Evolutionary conservation across 2,113 vertebrate genomes (phyloP), one percentile per base, ranked within the genome.

Genomic region (Marmota monax): DNA sequence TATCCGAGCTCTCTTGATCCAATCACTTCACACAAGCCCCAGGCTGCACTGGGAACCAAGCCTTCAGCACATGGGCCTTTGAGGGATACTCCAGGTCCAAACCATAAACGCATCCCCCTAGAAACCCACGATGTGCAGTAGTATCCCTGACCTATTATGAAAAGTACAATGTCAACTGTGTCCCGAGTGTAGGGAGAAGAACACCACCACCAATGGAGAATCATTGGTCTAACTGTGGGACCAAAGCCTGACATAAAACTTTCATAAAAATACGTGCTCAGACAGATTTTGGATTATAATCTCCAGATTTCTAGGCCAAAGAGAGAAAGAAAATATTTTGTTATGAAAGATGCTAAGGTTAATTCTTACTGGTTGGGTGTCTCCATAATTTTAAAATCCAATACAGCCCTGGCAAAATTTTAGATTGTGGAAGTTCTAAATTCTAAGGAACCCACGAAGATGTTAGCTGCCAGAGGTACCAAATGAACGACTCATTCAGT

Each of bases 361-460:
- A 84, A 84, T 17, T 74, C 69, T 94, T 92, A 73, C 23, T 86
- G 56, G 53, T 63, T 85, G 58, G 69, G 65, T 53, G 48, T 12
- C 48, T 76, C 34, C 18, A 56, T 56, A 32, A 83, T 90, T 90
- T 92, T 65, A 37, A 92, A 91, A 88, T 63, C 77, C 22, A 90
- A 73, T 51, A 39, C 67, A 14, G 61, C 11, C 56, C 51, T 61
- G 18, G 37, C 63, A 87, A 51, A 93, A 89, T 79, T 89, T 95
- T 48, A 77, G 48, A 89, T 39, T 87, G 65, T 84, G n/a, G 39
- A 58, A 61, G 32, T 11, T 70, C 65, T 70, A 39, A 91, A 78
- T 92, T 89, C 83, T 73, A 20, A 85, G 84, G 77, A 92, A 53
- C 25, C 56, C 63, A 56, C n/a, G 34, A n/a, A 11, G 45, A 82